Evolutionary conservation across 2,888 invertebrate genomes (phyloP).

Genomic region (Ormyrus thymus): DNA sequence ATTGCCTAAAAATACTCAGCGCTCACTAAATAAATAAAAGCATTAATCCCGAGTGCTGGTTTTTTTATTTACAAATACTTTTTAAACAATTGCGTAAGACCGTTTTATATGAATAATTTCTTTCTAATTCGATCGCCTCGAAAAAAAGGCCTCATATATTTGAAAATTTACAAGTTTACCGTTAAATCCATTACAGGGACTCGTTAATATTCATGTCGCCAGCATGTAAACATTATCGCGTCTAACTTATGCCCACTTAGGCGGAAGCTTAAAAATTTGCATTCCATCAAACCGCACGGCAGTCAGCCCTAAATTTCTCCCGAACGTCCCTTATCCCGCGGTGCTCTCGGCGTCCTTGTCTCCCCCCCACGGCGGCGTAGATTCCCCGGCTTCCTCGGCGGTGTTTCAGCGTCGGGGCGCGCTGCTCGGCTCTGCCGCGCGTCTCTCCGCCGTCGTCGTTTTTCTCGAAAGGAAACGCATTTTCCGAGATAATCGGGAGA

Average conservation of each 20-base stretch:
- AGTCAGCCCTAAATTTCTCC: constrained; percentile 14
- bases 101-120: too few species aligned
- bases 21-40: constrained; percentile 3
- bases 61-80: not conserved
- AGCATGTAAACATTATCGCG: not conserved
- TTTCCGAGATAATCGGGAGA: constrained; percentile 69
- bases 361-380: constrained; percentile 34
- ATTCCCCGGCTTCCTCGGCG: constrained; percentile 44
- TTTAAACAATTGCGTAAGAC: not conserved
- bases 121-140: not conserved
- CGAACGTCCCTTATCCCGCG: constrained; percentile 3
- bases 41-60: constrained; percentile 15
- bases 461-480: constrained; percentile 66
- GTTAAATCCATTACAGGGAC: too few species aligned
- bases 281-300: constrained; percentile 16
- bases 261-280: not conserved
- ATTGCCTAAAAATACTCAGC: constrained; percentile 22
- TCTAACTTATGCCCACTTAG: not conserved
- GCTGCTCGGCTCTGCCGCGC: constrained; percentile 45
- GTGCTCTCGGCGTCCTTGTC: not conserved
- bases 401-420: constrained; percentile 20
- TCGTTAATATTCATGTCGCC: constrained; percentile 30
- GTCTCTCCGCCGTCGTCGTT: constrained; percentile 37
- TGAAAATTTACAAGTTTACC: too few species aligned
- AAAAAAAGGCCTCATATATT: not conserved